A percentile compares a stretch with the other conserved stretches of the same genome.
Evolutionary conservation across 1,140 invertebrate species (phyloP).

Genomic region (Sitophilus oryzae): DNA sequence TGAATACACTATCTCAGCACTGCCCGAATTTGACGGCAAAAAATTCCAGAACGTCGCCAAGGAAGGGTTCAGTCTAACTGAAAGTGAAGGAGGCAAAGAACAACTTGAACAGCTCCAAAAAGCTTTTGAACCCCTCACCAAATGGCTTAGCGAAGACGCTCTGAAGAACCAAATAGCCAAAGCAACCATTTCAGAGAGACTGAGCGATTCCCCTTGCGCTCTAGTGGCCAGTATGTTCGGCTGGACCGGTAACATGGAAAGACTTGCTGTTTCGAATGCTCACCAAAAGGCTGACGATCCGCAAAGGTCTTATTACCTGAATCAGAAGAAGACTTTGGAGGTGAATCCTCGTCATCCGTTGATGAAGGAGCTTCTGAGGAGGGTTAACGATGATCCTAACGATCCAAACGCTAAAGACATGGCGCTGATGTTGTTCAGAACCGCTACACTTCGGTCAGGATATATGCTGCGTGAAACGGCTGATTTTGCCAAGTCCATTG

Average conservation of each 20-base stretch:
- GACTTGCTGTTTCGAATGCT: constrained; percentile 91
- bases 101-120: constrained; percentile 73
- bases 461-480: constrained; percentile 82
- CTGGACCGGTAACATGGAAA: constrained; percentile 99
- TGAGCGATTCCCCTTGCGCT: constrained; percentile 91
- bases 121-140: constrained; percentile 83
- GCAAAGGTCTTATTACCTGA: constrained; percentile 84
- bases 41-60: constrained; percentile 99
- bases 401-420: constrained; percentile 81
- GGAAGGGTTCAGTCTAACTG: constrained; percentile 88
- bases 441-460: constrained; percentile 85
- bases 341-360: constrained; percentile 97
- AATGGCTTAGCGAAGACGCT: constrained; percentile 83
- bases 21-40: constrained; percentile 99
- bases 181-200: constrained; percentile 81
- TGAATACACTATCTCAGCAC: constrained; percentile 92
- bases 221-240: constrained; percentile 95
- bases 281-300: constrained; percentile 95
- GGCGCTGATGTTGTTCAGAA: constrained; percentile 88
- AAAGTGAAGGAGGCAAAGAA: constrained; percentile 76
- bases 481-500: constrained; percentile 81
- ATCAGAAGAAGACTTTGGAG: constrained; percentile 96
- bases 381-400: constrained; percentile 72
- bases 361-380: constrained; percentile 81
- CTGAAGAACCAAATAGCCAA: constrained; percentile 82